Conservation (phyloP, 1,140 invertebrate species). For the Antheraea pernyi region DNA sequence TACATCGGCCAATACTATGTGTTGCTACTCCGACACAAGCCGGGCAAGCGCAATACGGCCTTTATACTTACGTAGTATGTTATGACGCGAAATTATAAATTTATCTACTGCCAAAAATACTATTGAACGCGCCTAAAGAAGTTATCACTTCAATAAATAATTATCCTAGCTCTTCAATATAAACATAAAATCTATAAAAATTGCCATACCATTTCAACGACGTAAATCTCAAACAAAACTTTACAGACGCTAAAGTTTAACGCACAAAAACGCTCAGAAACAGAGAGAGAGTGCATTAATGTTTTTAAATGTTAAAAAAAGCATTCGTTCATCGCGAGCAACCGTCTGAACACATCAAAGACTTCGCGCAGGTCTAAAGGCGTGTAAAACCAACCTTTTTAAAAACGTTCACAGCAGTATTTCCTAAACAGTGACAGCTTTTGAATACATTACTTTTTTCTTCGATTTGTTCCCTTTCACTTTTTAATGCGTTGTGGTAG, state of each 20-base stretch:
- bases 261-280: conserved; percentile 15
- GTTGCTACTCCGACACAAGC: no score
- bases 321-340: conserved; percentile 53
- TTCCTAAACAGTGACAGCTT: conserved; percentile 18
- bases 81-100: no score
- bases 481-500: no score
- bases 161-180: no score
- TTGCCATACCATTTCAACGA: not conserved
- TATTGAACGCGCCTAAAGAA: no score
- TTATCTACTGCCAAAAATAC: no score
- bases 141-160: no score
- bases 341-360: conserved; percentile 57
- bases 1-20: no score
- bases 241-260: conserved; percentile 17
- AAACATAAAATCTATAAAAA: no score
- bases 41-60: no score
- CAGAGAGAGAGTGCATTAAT: conserved; percentile 21
- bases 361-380: conserved; percentile 19
- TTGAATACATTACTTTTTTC: conserved; percentile 22
- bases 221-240: conserved; percentile 25
- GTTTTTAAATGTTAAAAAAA: conserved; percentile 38
- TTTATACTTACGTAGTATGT: no score
- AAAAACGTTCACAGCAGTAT: conserved; percentile 33
- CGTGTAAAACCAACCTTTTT: conserved; percentile 30
- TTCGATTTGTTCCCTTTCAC: not conserved